A percentile compares a stretch with the other conserved stretches of the same genome.
These are phyloP conservation scores for Geococcyx californianus DNA, from an alignment of 2,113 vertebrate species.

Conservation along the genomic window DNA sequence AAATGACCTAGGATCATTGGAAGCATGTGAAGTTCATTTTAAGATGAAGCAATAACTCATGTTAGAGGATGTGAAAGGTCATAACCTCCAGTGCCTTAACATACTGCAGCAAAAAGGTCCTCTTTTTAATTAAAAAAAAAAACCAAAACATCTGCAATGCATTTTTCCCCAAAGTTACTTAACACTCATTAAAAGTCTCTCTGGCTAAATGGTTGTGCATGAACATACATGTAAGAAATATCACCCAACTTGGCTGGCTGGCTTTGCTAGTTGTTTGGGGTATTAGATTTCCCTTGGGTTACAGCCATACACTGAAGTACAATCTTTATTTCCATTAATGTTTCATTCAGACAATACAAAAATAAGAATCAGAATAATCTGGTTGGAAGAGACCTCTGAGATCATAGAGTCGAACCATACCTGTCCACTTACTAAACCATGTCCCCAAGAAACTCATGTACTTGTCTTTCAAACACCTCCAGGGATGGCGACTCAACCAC, in stretches of 20 bases:
- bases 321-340: not conserved
- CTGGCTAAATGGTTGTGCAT: not conserved
- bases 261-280: not conserved
- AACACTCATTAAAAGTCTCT: not conserved
- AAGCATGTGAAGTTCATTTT: slow-evolving; percentile 66
- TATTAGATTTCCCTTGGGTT: not conserved
- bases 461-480: no score
- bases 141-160: slow-evolving; percentile 52
- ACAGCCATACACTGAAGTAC: not conserved
- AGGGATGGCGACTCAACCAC: no score
- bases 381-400: no score
- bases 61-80: slow-evolving; percentile 68
- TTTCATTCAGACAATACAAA: not conserved
- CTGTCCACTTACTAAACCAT: no score
- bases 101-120: not conserved
- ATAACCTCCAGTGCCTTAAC: slow-evolving; percentile 55
- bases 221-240: not conserved
- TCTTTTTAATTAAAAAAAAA: slow-evolving; percentile 29
- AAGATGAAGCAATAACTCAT: slow-evolving; percentile 50
- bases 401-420: no score
- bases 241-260: not conserved
- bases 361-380: not conserved
- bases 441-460: no score
- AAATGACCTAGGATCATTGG: slow-evolving; percentile 64
- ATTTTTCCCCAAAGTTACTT: slow-evolving; percentile 24